phyloP scores from a whole-genome alignment of 2,888 invertebrate genomes.

The Candidula unifasciata region DNA sequence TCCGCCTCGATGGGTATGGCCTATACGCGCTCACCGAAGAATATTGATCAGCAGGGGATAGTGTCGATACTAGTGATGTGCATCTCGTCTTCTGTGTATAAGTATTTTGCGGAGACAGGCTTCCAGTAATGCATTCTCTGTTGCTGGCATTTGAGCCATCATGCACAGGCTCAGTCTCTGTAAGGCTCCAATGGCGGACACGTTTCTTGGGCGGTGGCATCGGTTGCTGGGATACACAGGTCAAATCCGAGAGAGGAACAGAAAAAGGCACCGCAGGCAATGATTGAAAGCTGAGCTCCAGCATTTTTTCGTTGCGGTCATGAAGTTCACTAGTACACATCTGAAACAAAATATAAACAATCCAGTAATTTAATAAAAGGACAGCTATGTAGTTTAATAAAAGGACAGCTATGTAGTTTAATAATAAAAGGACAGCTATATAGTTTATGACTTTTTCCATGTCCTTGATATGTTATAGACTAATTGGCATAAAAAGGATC shows the following conservation, averaged over 20 bases:
- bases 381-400: too few species aligned
- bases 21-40: constrained; percentile 15
- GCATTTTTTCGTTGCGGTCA: not conserved
- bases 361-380: too few species aligned
- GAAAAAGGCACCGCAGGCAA: not conserved
- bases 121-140: not conserved
- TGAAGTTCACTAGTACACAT: constrained; percentile 50
- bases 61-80: not conserved
- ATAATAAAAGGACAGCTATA: too few species aligned
- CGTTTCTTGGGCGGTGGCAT: constrained; percentile 54
- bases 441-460: too few species aligned
- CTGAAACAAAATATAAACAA: constrained; percentile 14
- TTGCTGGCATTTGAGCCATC: not conserved
- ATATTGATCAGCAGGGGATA: constrained; percentile 1
- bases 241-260: not conserved
- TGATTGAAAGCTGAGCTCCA: not conserved
- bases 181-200: constrained; percentile 51
- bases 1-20: constrained; percentile 2
- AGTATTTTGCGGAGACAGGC: constrained; percentile 30
- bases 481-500: too few species aligned
- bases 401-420: too few species aligned
- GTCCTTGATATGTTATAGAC: too few species aligned
- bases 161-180: constrained; percentile 14
- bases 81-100: not conserved
- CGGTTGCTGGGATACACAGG: not conserved